Conservation (phyloP, 1,140 invertebrate species). For the Pygmarrhopalites habei region DNA sequence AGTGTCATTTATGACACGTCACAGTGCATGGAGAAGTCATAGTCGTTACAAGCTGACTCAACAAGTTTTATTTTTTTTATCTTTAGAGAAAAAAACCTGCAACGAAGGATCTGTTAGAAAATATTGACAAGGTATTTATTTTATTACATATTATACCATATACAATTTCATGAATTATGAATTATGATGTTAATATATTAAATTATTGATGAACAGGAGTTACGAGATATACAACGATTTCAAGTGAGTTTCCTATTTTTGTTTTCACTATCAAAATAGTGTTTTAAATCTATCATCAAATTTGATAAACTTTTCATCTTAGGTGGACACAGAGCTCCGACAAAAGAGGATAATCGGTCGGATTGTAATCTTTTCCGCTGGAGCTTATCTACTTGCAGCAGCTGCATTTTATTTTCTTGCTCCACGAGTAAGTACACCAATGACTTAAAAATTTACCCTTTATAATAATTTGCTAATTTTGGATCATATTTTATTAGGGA, state of each 20-base stretch:
- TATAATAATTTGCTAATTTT: too few species aligned
- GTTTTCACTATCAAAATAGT: too few species aligned
- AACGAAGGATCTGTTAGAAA: conserved; percentile 61
- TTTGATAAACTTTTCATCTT: too few species aligned
- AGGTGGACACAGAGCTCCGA: conserved; percentile 65
- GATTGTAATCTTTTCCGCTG: conserved; percentile 68
- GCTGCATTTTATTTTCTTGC: conserved; percentile 70
- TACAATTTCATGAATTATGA: conserved; percentile 25
- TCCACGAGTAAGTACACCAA: too few species aligned
- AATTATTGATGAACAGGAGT: conserved; percentile 52
- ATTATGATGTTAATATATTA: conserved; percentile 20
- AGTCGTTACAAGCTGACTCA: not conserved
- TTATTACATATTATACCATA: conserved; percentile 23
- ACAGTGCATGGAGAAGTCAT: too few species aligned
- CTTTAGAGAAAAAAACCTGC: conserved; percentile 75
- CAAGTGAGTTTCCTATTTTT: too few species aligned
- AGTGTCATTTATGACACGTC: not conserved
- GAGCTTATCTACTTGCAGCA: conserved; percentile 67
- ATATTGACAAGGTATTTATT: conserved; percentile 55
- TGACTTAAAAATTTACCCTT: too few species aligned
- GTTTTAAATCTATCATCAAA: too few species aligned
- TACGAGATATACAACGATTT: conserved; percentile 70
- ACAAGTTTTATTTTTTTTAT: conserved; percentile 34
- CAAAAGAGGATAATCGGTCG: conserved; percentile 71
- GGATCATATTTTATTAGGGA: too few species aligned